A percentile compares a stretch with the other conserved stretches of the same genome.
These are phyloP conservation scores for Diuraphis noxia DNA, from an alignment of 1,140 invertebrate genomes.

Conservation along the genomic window DNA sequence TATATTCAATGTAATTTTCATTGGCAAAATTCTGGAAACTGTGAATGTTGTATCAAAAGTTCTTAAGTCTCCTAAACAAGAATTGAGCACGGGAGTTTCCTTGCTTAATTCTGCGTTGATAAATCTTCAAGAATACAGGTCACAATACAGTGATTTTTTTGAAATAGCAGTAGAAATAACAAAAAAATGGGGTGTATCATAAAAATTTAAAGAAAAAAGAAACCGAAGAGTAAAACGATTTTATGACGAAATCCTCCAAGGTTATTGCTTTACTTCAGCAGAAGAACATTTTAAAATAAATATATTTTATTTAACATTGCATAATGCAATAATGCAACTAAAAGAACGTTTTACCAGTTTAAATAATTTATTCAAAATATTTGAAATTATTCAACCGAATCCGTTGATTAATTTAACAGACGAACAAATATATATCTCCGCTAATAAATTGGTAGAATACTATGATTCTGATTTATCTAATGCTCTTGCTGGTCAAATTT, in stretches of 20 bases:
- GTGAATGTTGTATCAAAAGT: background rate
- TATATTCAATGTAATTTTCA: background rate
- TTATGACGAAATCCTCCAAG: background rate
- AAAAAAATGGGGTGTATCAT: background rate
- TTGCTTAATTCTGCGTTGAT: too few relatives aligned
- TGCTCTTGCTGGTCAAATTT: too few relatives aligned
- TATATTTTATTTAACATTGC: too few relatives aligned
- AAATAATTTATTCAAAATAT: background rate
- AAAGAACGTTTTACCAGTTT: too few relatives aligned
- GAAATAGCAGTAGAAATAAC: background rate
- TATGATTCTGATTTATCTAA: too few relatives aligned
- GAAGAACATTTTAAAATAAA: conserved; percentile 3
- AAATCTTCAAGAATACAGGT: too few relatives aligned
- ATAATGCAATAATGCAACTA: too few relatives aligned
- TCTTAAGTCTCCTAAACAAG: background rate
- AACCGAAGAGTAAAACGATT: background rate
- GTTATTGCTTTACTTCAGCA: background rate
- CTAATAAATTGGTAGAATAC: too few relatives aligned
- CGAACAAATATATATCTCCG: too few relatives aligned
- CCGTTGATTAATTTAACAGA: too few relatives aligned
- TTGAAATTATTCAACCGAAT: too few relatives aligned
- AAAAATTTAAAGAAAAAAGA: background rate
- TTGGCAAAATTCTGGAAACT: background rate
- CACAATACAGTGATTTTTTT: background rate
- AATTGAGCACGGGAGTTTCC: background rate